Conservation (phyloP, 2,797 vertebrate species). For the Oreonectes daqikongensis region DNA sequence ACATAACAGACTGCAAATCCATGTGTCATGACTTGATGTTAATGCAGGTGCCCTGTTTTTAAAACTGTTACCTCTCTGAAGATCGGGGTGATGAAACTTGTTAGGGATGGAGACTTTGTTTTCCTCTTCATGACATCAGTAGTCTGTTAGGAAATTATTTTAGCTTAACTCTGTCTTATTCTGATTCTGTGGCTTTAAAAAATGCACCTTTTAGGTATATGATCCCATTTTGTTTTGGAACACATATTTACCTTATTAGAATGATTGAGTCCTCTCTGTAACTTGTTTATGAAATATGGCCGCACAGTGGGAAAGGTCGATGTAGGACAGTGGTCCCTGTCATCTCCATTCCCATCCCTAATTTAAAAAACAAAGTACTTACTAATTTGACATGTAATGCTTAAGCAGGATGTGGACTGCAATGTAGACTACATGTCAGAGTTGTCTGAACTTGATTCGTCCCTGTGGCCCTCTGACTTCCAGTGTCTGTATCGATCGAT, state of each 20-base stretch:
- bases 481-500: constrained; percentile 96
- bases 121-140: constrained; percentile 88
- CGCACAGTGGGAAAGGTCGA: constrained; percentile 96
- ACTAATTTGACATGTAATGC: not conserved
- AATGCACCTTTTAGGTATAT: not conserved
- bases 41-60: not conserved
- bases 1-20: not conserved
- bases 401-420: not conserved
- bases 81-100: constrained; percentile 90
- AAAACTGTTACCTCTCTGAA: constrained; percentile 88
- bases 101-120: constrained; percentile 91
- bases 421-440: constrained; percentile 93
- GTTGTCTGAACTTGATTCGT: constrained; percentile 95
- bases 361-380: constrained; percentile 13
- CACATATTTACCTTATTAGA: constrained; percentile 75
- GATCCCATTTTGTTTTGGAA: not conserved
- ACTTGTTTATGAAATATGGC: constrained; percentile 86
- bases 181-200: not conserved
- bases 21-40: not conserved
- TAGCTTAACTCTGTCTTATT: not conserved
- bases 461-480: constrained; percentile 94
- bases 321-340: constrained; percentile 84
- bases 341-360: constrained; percentile 89
- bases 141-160: constrained; percentile 69
- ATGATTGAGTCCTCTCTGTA: constrained; percentile 86